phyloP scores from a whole-genome alignment of 2,113 vertebrate genomes.

The Bombycilla garrulus region DNA sequence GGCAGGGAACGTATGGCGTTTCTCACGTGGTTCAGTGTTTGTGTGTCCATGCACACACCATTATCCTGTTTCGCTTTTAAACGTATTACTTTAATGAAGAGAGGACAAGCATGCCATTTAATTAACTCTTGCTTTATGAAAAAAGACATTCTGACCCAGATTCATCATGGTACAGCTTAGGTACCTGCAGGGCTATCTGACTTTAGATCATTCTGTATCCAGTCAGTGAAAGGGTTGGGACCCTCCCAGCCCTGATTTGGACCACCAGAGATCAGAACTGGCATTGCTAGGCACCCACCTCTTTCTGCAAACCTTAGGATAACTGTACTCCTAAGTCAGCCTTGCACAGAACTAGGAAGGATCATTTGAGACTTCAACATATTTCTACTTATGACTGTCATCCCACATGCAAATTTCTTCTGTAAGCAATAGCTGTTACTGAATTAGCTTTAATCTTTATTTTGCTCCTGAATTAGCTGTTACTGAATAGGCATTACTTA shows the following conservation, averaged over 20 bases:
- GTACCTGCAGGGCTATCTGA: not conserved
- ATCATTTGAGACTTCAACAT: not conserved
- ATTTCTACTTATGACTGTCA: not conserved
- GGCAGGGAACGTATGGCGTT: not conserved
- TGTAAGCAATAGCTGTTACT: not conserved
- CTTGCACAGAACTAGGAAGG: not conserved
- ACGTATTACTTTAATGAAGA: slow-evolving; percentile 1
- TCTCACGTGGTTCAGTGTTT: not conserved
- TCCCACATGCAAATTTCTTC: not conserved
- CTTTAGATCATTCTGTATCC: not conserved
- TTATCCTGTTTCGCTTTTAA: slow-evolving; percentile 20
- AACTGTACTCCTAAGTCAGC: not conserved
- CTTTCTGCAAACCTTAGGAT: not conserved
- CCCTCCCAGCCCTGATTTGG: not conserved
- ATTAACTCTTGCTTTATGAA: not conserved
- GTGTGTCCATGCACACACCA: not conserved
- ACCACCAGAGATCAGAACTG: not conserved
- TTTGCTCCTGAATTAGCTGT: not conserved
- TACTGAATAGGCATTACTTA: not conserved
- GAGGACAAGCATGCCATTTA: not conserved
- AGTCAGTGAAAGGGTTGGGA: not conserved
- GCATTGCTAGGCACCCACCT: not conserved
- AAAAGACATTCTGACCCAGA: not conserved
- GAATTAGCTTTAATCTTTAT: not conserved
- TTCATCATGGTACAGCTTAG: not conserved